These are phyloP conservation scores for Nycticorax nycticorax DNA, from an alignment of 2,113 vertebrate genomes.

Conservation along the genomic window DNA sequence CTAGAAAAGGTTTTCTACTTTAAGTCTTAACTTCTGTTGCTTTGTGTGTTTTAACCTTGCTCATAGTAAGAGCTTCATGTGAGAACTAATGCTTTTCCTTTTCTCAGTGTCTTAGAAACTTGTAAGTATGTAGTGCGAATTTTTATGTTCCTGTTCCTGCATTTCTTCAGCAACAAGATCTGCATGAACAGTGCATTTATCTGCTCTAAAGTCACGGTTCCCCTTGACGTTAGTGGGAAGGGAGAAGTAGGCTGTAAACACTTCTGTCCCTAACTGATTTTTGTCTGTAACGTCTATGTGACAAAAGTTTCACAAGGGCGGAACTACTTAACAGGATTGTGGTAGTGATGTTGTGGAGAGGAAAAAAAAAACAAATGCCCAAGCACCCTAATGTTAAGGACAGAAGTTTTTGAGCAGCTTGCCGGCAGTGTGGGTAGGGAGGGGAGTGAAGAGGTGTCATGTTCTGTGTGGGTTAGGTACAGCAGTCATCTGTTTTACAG, in stretches of 20 bases:
- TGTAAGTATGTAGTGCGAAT: not conserved
- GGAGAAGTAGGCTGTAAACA: not conserved
- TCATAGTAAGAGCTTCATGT: accelerated
- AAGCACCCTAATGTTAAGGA: accelerated
- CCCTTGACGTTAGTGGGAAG: not conserved
- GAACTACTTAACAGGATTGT: not conserved
- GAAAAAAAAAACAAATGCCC: no score
- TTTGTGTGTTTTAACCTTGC: not conserved
- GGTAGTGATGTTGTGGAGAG: not conserved
- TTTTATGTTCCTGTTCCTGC: not conserved
- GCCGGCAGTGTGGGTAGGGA: not conserved
- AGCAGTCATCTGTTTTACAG: not conserved
- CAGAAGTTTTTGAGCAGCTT: not conserved
- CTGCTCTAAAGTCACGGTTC: not conserved
- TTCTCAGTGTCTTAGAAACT: not conserved
- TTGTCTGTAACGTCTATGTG: not conserved
- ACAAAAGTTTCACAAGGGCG: not conserved
- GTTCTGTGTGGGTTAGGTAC: not conserved
- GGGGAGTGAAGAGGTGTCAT: not conserved
- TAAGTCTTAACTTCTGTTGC: accelerated
- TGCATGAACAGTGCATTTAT: not conserved
- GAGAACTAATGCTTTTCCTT: not conserved
- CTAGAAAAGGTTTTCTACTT: not conserved
- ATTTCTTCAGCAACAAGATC: not conserved
- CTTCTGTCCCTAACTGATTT: not conserved